Evolutionary conservation across 1,140 invertebrate genomes (phyloP), one percentile per base, ranked within the genome.

Genomic region (Holotrichia oblita): DNA sequence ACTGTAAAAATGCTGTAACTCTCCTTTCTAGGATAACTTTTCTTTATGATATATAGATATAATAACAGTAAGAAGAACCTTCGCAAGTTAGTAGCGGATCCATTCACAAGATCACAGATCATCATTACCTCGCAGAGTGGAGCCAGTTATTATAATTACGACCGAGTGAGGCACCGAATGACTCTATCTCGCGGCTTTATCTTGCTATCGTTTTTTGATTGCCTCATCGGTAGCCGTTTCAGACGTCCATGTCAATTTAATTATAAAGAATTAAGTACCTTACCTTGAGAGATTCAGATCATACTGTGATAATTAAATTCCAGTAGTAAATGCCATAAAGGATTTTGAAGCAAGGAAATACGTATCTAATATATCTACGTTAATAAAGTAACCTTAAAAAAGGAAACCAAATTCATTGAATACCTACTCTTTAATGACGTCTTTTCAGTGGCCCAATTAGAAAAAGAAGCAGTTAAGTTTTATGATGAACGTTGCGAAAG

Each of bases 201-300:
- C 73, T 74, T 27, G 40, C 73, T 74, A 74, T 74, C 73, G 73
- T 20, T 40, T 40, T 74, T 74, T 74, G 73, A 74, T 74, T 74
- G 73, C 73, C 73, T 40, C 73, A 41, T 44, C 34, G 73, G 73
- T 74, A 74, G 73, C 40, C 73, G 40, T 41, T 40, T 12, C 34
- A 74, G 73, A 74, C 73, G 73, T 74, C 40, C 73, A 44, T 42
- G 73, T 74, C 73, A 74, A 74, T 74, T 74, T 74, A 74, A 74
- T 74, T 74, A 74, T 74, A 74, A 74, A 74, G 73, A 74, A 74
- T 40, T 44, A 44, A 74, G 73, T 41, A 44, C 73, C 73, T 41
- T 41, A 40, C 40, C 73, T 44, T 12, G 73, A 74, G 41, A 74
- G 41, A 74, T 74, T 74, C 41, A 74, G 73, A 74, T 74, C 73